Percentiles rank a stretch among this genome's conserved stretches.
Evolutionary conservation across 2,888 invertebrate genomes (phyloP).

Genomic region (Argyresthia goedartella): DNA sequence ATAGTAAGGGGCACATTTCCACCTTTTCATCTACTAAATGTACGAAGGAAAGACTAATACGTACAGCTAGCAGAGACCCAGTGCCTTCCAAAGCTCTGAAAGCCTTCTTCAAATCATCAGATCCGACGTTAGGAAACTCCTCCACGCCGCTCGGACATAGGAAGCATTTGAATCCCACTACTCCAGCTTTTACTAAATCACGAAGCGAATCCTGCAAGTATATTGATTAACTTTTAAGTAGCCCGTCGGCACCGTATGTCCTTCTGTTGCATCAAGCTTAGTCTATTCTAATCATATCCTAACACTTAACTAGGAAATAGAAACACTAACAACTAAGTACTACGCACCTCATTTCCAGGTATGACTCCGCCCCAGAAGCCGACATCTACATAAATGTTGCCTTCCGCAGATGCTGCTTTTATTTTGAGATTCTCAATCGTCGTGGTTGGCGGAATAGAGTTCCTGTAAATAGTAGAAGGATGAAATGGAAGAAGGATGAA

Average conservation of each 20-base stretch:
- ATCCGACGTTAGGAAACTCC: conserved; percentile 75
- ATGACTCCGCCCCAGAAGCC: conserved; percentile 87
- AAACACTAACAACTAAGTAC: background rate
- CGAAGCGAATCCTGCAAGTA: conserved; percentile 64
- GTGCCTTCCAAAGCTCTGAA: conserved; percentile 71
- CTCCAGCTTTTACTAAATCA: conserved; percentile 73
- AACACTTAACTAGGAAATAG: background rate
- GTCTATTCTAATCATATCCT: too few relatives aligned
- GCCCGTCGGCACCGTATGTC: too few relatives aligned
- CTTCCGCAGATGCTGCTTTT: conserved; percentile 72
- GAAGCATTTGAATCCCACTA: conserved; percentile 82
- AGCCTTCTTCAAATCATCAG: conserved; percentile 68
- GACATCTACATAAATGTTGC: conserved; percentile 75
- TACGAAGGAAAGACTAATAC: conserved; percentile 11
- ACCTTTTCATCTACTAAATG: too few relatives aligned
- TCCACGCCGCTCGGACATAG: conserved; percentile 77
- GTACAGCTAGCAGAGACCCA: conserved; percentile 75
- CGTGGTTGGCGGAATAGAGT: conserved; percentile 80
- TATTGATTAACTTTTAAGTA: background rate
- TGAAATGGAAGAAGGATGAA: too few relatives aligned
- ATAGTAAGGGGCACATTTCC: too few relatives aligned
- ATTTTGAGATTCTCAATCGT: conserved; percentile 70
- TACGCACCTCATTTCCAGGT: conserved; percentile 75
- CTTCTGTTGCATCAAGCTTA: too few relatives aligned
- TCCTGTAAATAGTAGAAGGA: conserved; percentile 68